Evolutionary conservation across 2,797 vertebrate genomes (phyloP).

Genomic region (Oreochromis mossambicus): DNA sequence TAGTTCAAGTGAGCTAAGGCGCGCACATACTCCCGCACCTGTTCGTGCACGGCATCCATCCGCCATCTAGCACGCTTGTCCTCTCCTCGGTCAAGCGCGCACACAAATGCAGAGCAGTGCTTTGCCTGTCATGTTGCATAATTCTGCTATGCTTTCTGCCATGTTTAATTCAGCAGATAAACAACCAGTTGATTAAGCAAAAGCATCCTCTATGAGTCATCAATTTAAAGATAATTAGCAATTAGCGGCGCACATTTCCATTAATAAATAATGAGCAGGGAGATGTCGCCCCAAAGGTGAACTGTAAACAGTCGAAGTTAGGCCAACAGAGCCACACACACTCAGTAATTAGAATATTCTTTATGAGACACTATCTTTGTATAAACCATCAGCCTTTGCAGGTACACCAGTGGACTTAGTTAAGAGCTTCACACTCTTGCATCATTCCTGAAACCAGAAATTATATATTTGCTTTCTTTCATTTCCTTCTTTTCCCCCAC

Average conservation of each 20-base stretch:
- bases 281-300: slow-evolving; percentile 34
- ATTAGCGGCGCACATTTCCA: slow-evolving; percentile 54
- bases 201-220: slow-evolving; percentile 52
- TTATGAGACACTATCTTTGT: not conserved
- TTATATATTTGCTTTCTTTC: not conserved
- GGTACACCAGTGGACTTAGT: not conserved
- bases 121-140: slow-evolving; percentile 27
- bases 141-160: slow-evolving; percentile 25
- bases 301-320: slow-evolving; percentile 31
- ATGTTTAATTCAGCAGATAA: slow-evolving; percentile 65
- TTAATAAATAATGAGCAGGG: slow-evolving; percentile 53
- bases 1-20: not conserved
- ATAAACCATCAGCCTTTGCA: not conserved
- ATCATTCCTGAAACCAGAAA: not conserved
- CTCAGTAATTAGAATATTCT: not conserved
- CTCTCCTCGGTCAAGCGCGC: not conserved
- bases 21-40: not conserved
- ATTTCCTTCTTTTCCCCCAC: not conserved
- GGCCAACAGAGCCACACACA: not conserved
- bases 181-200: slow-evolving; percentile 57
- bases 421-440: not conserved
- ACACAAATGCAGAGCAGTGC: not conserved
- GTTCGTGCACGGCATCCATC: not conserved
- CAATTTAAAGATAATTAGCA: slow-evolving; percentile 61
- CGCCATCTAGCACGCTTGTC: not conserved